These are phyloP conservation scores for Drosophila gaucha DNA, from an alignment of 2,888 invertebrate species.

Conservation along the genomic window DNA sequence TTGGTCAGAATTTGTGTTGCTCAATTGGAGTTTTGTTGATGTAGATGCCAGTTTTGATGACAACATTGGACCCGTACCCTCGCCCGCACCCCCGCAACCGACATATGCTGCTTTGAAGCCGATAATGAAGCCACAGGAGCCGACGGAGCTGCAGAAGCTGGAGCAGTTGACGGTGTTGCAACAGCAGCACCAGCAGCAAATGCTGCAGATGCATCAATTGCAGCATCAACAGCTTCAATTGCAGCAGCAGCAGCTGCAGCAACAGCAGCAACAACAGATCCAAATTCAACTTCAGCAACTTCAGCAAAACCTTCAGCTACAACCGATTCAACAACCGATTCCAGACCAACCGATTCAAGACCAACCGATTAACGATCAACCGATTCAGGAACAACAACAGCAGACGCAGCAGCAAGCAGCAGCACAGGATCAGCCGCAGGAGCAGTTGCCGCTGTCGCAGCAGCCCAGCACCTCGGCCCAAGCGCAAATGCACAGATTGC, in stretches of 20 bases:
- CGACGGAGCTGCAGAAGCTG: conserved; percentile 31
- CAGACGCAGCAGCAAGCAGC: neutral
- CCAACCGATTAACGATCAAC: neutral
- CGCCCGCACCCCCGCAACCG: conserved; percentile 72
- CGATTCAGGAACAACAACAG: neutral
- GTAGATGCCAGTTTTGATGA: conserved; percentile 82
- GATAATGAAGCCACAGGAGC: conserved; percentile 75
- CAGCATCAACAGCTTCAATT: conserved; percentile 42
- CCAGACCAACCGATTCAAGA: conserved; percentile 8
- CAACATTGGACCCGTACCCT: conserved; percentile 67
- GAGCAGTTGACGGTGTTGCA: conserved; percentile 2
- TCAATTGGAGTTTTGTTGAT: neutral
- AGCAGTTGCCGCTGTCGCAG: neutral
- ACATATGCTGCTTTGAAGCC: conserved; percentile 73
- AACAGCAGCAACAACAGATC: conserved; percentile 38
- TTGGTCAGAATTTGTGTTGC: too few relatives aligned
- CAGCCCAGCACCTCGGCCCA: neutral
- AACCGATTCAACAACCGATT: too few relatives aligned
- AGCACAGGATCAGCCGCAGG: neutral
- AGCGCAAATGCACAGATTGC: conserved; percentile 58
- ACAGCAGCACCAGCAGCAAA: conserved; percentile 19
- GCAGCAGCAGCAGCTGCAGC: conserved; percentile 44
- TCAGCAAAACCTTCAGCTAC: conserved; percentile 36
- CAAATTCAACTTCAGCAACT: conserved; percentile 3
- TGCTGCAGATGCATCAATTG: conserved; percentile 44